Evolutionary conservation across 2,888 invertebrate species (phyloP).

Genomic region (Pocota personata): DNA sequence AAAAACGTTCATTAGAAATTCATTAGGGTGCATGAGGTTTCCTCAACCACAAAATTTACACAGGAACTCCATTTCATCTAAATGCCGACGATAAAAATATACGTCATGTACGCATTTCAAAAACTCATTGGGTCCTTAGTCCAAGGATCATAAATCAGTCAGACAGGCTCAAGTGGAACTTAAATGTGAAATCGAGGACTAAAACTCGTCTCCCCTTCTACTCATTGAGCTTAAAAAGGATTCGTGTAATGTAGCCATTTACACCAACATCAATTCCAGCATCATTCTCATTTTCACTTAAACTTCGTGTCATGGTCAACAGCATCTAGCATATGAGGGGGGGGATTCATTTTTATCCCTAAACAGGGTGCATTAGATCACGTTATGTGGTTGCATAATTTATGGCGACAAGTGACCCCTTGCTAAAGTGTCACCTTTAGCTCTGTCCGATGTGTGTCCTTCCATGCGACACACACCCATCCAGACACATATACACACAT

Average conservation of each 20-base stretch:
- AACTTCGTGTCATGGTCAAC: constrained; percentile 51
- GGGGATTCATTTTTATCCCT: constrained; percentile 73
- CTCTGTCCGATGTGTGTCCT: constrained; percentile 37
- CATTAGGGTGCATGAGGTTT: background rate
- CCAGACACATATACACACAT: constrained; percentile 9
- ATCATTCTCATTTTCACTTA: constrained; percentile 66
- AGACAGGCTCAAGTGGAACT: constrained; percentile 60
- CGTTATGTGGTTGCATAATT: constrained; percentile 74
- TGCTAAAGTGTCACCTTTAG: constrained; percentile 70
- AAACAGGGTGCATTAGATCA: constrained; percentile 74
- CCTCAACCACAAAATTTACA: background rate
- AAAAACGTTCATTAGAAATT: background rate
- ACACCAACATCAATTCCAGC: constrained; percentile 69
- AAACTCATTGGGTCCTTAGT: constrained; percentile 31
- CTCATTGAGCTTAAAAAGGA: constrained; percentile 53
- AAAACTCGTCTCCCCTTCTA: background rate
- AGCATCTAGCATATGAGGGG: constrained; percentile 51
- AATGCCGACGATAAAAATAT: background rate
- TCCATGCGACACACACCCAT: constrained; percentile 10
- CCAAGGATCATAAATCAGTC: constrained; percentile 64
- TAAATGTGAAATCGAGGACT: constrained; percentile 53
- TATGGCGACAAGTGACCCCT: constrained; percentile 73
- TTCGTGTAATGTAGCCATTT: constrained; percentile 68
- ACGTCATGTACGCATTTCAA: background rate
- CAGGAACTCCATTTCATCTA: constrained; percentile 8